A percentile compares a stretch with the other conserved stretches of the same genome.
Evolutionary conservation across 2,888 invertebrate species (phyloP).

Genomic region (Drosophila neutralis): DNA sequence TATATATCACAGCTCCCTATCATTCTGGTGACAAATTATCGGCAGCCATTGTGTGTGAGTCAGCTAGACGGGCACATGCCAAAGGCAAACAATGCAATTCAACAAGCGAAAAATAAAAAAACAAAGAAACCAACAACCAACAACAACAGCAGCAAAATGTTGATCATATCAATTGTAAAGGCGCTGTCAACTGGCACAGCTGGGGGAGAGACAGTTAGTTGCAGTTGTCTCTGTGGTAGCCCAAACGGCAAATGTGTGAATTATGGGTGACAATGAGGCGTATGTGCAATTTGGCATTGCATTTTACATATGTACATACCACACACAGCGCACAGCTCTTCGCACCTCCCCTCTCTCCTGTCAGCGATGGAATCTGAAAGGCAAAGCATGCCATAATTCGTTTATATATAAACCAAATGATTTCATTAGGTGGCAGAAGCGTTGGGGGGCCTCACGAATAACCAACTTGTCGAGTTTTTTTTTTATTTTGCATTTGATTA

Average conservation of each 20-base stretch:
- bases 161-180: slow-evolving; percentile 76
- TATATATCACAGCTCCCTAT: slow-evolving; percentile 28
- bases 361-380: slow-evolving; percentile 39
- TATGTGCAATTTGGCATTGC: slow-evolving; percentile 54
- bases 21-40: slow-evolving; percentile 67
- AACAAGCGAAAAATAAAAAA: slow-evolving; percentile 50
- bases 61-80: slow-evolving; percentile 60
- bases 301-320: slow-evolving; percentile 30
- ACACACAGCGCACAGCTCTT: neutral
- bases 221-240: slow-evolving; percentile 30
- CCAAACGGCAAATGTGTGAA: slow-evolving; percentile 57
- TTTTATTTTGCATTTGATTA: slow-evolving; percentile 62
- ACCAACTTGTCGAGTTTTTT: slow-evolving; percentile 24
- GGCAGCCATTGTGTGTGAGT: slow-evolving; percentile 42
- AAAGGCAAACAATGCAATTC: slow-evolving; percentile 70
- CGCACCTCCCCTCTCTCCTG: neutral
- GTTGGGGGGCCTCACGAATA: slow-evolving; percentile 4
- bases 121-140: slow-evolving; percentile 1
- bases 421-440: slow-evolving; percentile 58
- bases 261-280: slow-evolving; percentile 49
- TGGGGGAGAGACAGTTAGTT: slow-evolving; percentile 45
- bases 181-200: slow-evolving; percentile 71
- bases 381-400: slow-evolving; percentile 69
- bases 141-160: slow-evolving; percentile 47
- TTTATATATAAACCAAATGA: slow-evolving; percentile 74